Base-by-base conservation (phyloP, 1,140 invertebrate species). In the Cyrtorhinus lividipennis region DNA sequence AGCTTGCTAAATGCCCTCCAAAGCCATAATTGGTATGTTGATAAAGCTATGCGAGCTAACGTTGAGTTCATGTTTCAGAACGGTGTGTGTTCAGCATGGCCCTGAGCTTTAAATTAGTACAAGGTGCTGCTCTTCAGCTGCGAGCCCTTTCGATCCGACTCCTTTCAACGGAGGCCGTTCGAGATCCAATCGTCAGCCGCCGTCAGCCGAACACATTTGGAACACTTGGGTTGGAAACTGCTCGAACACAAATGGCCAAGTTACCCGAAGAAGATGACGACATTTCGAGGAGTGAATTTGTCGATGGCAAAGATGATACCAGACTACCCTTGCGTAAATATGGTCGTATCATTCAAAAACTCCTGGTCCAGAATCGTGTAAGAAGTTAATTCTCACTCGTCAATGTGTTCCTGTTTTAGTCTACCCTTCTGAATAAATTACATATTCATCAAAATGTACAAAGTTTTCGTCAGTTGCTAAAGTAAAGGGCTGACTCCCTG, bases 301-400 rank as follows among this genome's bases (percentile, higher is more conserved):
- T 64, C 12, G 62, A 68, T 45, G 65, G 65, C 62, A 30, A 30
- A 15, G 66, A 65, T 48, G 56, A 65, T 26, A 68, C 48, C n/a
- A 20, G 66, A 45, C 44, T 65, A 22, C 53, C 66, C 48, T 5
- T 20, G 13, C 45, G 45, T 60, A 61, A 68, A 22, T 69, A 69
- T 59, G 61, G 45, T 1, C 65, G 58, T 26, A 65, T 69, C 22
- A 69, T 69, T 1, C 65, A 67, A 61, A 38, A 65, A 27, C 62
- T 65, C 18, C 25, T 69, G 18, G 62, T 63, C 20, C 44, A 67
- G 46, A 65, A 65, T n/a, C 65, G 67, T 60, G 68, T 69, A 64
- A 56, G 44, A 24, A 38, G 26, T 48, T 62, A 15, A 22, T 24
- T 62, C 18, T 24, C 10, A 5, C 1, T 23, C 10, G 48, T 15